These are phyloP conservation scores for Bovichtus variegatus DNA, from an alignment of 2,797 vertebrate genomes.

Conservation along the genomic window DNA sequence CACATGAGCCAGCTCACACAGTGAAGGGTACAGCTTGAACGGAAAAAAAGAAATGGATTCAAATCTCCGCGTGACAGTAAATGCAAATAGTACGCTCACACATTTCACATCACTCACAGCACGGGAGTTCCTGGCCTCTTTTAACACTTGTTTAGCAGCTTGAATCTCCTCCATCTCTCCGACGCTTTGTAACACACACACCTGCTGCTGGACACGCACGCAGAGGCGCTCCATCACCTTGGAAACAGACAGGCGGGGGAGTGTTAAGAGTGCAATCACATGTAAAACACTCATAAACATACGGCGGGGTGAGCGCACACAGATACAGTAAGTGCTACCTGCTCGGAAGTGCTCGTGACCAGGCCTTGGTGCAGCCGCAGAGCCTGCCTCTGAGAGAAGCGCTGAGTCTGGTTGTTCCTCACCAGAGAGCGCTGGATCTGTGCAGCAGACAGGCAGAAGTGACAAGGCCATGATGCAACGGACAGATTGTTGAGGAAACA, in stretches of 20 bases:
- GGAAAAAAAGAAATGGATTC: background rate
- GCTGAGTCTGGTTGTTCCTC: conserved; percentile 93
- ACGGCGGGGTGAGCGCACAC: conserved; percentile 39
- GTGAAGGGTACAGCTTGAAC: conserved; percentile 90
- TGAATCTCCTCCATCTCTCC: conserved; percentile 90
- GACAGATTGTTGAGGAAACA: conserved; percentile 7
- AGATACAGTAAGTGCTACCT: conserved; percentile 83
- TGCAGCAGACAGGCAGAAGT: background rate
- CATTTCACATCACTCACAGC: conserved; percentile 84
- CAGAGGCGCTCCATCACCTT: conserved; percentile 95
- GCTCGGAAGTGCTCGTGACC: conserved; percentile 93
- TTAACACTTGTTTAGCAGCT: conserved; percentile 91
- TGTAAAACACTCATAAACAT: conserved; percentile 7
- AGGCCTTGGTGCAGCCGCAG: conserved; percentile 93
- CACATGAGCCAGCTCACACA: conserved; percentile 92
- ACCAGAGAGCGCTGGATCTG: conserved; percentile 93
- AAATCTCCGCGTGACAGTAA: background rate
- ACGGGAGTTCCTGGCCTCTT: conserved; percentile 93
- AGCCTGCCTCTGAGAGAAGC: conserved; percentile 92
- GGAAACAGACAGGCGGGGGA: conserved; percentile 51
- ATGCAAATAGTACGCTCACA: conserved; percentile 3
- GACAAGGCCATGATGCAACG: background rate
- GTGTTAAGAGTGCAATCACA: conserved; percentile 18
- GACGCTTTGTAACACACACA: conserved; percentile 87
- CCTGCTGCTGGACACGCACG: conserved; percentile 91